A percentile compares a stretch with the other conserved stretches of the same genome.
These are phyloP conservation scores for Sipha maydis DNA, from an alignment of 2,888 invertebrate species.

Conservation along the genomic window DNA sequence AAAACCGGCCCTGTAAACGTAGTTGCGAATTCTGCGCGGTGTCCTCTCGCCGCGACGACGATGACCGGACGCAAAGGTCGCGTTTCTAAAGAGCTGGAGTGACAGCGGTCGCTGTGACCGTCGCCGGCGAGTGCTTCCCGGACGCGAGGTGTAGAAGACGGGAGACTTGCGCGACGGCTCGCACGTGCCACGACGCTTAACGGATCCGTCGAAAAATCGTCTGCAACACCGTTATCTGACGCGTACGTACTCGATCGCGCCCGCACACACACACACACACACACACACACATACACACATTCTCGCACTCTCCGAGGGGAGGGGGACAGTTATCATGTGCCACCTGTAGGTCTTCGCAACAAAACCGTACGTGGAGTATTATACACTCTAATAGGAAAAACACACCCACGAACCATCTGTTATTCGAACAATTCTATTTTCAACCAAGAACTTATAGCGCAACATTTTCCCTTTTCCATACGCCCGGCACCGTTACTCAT, in stretches of 20 bases:
- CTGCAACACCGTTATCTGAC: background rate
- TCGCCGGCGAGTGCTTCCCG: no score
- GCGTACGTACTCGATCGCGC: no score
- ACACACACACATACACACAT: no score
- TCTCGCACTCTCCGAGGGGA: background rate
- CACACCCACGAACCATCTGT: background rate
- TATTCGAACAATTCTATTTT: constrained; percentile 34
- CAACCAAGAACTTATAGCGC: constrained; percentile 16
- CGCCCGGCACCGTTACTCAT: background rate
- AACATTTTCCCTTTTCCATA: background rate
- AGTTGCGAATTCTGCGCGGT: background rate
- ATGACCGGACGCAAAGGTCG: no score
- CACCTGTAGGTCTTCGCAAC: constrained; percentile 27
- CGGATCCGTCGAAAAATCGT: constrained; percentile 37
- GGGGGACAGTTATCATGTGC: constrained; percentile 1
- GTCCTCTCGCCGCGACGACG: background rate
- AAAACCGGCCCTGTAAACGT: background rate
- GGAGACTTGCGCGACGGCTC: background rate
- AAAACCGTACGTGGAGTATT: no score
- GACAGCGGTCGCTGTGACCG: no score
- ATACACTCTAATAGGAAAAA: no score
- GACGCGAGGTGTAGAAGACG: background rate
- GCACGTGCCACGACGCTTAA: constrained; percentile 13
- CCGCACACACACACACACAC: background rate
- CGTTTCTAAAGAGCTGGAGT: no score